phyloP scores from a whole-genome alignment of 2,797 vertebrate species.

The Momotus momota region DNA sequence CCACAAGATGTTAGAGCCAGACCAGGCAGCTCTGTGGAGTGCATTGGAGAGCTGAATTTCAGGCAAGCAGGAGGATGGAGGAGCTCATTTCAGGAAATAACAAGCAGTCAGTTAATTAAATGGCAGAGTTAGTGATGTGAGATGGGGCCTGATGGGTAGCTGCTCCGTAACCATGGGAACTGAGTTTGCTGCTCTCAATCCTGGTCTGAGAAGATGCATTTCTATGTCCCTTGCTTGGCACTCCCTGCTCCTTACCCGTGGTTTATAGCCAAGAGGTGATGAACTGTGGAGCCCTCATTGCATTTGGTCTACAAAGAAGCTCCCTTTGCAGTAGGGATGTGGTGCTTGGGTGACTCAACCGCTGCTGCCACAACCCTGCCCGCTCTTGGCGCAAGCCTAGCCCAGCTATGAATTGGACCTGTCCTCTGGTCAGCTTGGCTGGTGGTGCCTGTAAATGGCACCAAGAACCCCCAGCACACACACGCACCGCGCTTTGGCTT shows the following conservation, averaged over 20 bases:
- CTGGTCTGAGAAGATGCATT: constrained; percentile 44
- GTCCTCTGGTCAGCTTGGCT: not conserved
- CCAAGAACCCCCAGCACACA: not conserved
- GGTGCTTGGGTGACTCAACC: not conserved
- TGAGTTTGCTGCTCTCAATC: constrained; percentile 15
- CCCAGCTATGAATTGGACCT: not conserved
- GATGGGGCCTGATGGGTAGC: constrained; percentile 59
- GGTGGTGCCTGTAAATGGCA: not conserved
- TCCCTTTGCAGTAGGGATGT: not conserved
- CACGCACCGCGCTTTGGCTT: not conserved
- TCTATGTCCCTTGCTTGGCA: not conserved
- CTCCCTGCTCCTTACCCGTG: not conserved
- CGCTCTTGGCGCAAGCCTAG: not conserved
- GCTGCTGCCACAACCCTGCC: not conserved
- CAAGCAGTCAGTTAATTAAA: constrained; percentile 68
- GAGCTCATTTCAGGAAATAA: constrained; percentile 64
- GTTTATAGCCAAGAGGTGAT: not conserved
- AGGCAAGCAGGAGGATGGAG: constrained; percentile 16
- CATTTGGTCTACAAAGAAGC: not conserved
- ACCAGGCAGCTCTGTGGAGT: not conserved
- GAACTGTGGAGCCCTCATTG: not conserved
- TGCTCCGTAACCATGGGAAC: constrained; percentile 65
- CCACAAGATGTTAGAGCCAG: not conserved
- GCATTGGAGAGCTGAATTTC: not conserved
- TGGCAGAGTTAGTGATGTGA: constrained; percentile 67